phyloP scores from a whole-genome alignment of 2,113 vertebrate genomes.

The Entosphenus tridentatus region DNA sequence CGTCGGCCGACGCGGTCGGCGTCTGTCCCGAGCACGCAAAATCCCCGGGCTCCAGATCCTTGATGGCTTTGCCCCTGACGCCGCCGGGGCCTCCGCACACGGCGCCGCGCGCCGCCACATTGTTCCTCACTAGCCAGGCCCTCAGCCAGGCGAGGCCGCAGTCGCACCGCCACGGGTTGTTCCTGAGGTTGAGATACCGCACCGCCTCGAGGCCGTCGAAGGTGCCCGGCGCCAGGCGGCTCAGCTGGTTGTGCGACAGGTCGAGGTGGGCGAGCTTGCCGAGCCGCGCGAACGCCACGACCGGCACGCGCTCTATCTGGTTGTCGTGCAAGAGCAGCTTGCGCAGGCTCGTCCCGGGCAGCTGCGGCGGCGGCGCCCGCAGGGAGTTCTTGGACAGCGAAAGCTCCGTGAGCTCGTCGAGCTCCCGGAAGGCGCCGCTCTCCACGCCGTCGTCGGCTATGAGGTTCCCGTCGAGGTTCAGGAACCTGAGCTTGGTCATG shows the following conservation, averaged over 20 bases:
- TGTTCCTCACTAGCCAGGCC: slow-evolving; percentile 43
- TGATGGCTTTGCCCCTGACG: slow-evolving; percentile 49
- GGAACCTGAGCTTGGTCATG: slow-evolving; percentile 38
- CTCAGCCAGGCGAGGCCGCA: slow-evolving; percentile 66
- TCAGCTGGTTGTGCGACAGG: slow-evolving; percentile 73
- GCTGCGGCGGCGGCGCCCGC: slow-evolving; percentile 48
- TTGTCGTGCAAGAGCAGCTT: slow-evolving; percentile 70
- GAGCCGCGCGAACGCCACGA: slow-evolving; percentile 50
- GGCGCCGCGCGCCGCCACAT: slow-evolving; percentile 31
- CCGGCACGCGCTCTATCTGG: slow-evolving; percentile 54
- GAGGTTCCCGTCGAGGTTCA: slow-evolving; percentile 80
- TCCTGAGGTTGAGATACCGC: slow-evolving; percentile 46
- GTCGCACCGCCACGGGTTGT: slow-evolving; percentile 87
- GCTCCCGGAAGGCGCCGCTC: slow-evolving; percentile 65
- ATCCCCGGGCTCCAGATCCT: slow-evolving; percentile 50
- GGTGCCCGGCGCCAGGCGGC: slow-evolving; percentile 49
- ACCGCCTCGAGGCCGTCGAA: slow-evolving; percentile 57
- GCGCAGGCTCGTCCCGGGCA: slow-evolving; percentile 44
- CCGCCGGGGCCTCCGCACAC: slow-evolving; percentile 57
- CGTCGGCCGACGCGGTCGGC: slow-evolving; percentile 9
- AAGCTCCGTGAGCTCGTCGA: slow-evolving; percentile 64
- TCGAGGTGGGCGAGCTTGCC: slow-evolving; percentile 42
- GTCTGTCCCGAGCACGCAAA: slow-evolving; percentile 46
- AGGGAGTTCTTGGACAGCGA: slow-evolving; percentile 65
- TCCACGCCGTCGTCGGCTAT: slow-evolving; percentile 80